phyloP scores from a whole-genome alignment of 2,797 vertebrate species.

The Otolemur crassicaudatus region DNA sequence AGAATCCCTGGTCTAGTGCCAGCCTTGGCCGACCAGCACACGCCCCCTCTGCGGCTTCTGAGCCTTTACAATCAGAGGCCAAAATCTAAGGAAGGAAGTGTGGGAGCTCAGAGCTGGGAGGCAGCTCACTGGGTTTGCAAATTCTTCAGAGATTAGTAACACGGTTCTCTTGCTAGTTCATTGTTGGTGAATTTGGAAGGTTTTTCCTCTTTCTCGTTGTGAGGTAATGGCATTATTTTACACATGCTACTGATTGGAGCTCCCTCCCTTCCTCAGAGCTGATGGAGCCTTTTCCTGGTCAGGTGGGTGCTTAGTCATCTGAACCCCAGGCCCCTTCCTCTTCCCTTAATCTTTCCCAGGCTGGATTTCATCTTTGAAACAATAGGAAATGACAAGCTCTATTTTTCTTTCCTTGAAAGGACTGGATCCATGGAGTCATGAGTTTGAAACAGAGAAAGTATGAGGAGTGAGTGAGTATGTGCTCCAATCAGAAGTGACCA shows the following conservation, averaged over 20 bases:
- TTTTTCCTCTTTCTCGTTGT: background rate
- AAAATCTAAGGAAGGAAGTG: slow-evolving; percentile 65
- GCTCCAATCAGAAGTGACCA: slow-evolving; percentile 90
- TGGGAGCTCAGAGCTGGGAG: background rate
- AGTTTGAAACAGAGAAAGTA: slow-evolving; percentile 72
- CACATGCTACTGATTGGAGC: slow-evolving; percentile 65
- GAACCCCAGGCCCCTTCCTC: slow-evolving; percentile 73
- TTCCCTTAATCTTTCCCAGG: slow-evolving; percentile 77
- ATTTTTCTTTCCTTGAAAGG: slow-evolving; percentile 75
- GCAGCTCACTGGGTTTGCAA: background rate
- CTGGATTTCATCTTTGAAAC: slow-evolving; percentile 68
- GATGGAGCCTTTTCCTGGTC: slow-evolving; percentile 78
- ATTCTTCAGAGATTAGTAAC: slow-evolving; percentile 60
- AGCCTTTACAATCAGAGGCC: background rate
- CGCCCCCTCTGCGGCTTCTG: background rate
- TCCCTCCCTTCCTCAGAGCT: slow-evolving; percentile 78
- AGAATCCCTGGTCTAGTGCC: background rate
- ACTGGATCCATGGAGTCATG: slow-evolving; percentile 49
- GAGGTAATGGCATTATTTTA: background rate
- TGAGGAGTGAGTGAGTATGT: slow-evolving; percentile 54
- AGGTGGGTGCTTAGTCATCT: slow-evolving; percentile 73
- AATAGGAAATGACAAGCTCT: slow-evolving; percentile 83
- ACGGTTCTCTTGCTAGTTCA: background rate
- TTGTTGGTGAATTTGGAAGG: background rate
- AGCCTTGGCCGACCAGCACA: background rate